Evolutionary conservation across 2,797 vertebrate species (phyloP).

Genomic region (Allobates femoralis): DNA sequence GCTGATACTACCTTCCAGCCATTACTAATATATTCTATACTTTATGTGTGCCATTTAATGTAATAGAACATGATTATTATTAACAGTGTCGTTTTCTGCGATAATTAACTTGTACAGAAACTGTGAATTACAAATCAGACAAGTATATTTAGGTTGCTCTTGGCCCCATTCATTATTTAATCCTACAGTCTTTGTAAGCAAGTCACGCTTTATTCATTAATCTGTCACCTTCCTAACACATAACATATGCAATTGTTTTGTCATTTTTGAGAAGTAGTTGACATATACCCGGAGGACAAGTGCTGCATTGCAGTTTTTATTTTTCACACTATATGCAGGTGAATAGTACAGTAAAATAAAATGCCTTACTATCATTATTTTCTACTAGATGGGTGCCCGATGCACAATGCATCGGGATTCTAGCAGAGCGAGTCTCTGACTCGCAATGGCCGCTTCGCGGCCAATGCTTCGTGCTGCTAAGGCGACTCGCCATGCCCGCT

Average conservation of each 20-base stretch:
- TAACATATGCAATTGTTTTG: conserved; percentile 18
- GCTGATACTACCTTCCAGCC: background rate
- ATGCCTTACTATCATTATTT: background rate
- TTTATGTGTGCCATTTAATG: no score
- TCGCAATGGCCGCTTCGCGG: no score
- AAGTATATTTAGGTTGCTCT: background rate
- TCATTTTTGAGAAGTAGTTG: conserved; percentile 17
- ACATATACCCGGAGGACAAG: background rate
- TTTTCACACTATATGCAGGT: background rate
- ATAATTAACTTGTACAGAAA: background rate
- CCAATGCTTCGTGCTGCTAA: no score
- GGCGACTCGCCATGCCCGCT: no score
- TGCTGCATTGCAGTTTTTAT: background rate
- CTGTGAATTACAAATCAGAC: background rate
- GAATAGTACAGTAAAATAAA: background rate
- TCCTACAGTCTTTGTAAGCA: background rate
- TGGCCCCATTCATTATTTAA: background rate
- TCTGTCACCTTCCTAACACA: background rate
- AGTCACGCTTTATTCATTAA: conserved; percentile 1
- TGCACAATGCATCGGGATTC: no score
- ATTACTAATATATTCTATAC: background rate
- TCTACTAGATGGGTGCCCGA: no score
- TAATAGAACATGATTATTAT: background rate
- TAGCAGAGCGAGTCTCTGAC: no score
- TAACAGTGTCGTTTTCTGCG: background rate